Base-by-base conservation (phyloP, 2,797 vertebrate genomes). In the Molossus molossus region DNA sequence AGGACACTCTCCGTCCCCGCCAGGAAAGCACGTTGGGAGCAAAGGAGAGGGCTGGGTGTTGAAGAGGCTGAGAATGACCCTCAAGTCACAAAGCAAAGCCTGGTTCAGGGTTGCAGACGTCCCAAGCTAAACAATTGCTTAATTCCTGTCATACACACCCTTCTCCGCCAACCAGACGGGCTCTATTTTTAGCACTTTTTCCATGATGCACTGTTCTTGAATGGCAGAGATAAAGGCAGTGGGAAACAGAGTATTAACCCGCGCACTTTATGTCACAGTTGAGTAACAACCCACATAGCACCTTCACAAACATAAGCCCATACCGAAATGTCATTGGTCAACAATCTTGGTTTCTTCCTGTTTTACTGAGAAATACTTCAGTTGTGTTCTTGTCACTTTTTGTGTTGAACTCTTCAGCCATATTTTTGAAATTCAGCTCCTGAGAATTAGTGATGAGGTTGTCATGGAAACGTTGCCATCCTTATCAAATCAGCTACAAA, bases 151-250 rank as follows among this genome's bases (percentile, higher is more conserved):
- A 88, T 92, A 77, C 94, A 90, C 67, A 55, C 64, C 73, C 62
- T 91, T 88, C 93, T 88, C 94, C 64, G 79, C 90, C 82, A 94
- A 76, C 14, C 15, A 13, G 58, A 29, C 65, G 90, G 95, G 64
- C 27, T 21, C 85, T 94, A 85, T 90, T 92, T 89, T 96, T 96
- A 96, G 93, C 91, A 84, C 69, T 89, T 91, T 93, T 96, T 91
- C 95, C 96, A 79, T 72, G 91, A 87, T 95, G 93, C 83, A 57
- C 40, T 88, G 58, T 37, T 97, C 93, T 94, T 92, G 94, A 93
- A 88, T 37, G 69, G 91, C 87, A 88, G 72, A 87, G 92, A 85
- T 88, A 79, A 92, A 92, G 58, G 90, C 67, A 88, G 62, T 40
- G 29, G 84, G 85, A 94, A 94, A 75, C 94, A 85, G 86, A 86